Base-by-base conservation (phyloP, 2,113 vertebrate species). In the Isichthys henryi region DNA sequence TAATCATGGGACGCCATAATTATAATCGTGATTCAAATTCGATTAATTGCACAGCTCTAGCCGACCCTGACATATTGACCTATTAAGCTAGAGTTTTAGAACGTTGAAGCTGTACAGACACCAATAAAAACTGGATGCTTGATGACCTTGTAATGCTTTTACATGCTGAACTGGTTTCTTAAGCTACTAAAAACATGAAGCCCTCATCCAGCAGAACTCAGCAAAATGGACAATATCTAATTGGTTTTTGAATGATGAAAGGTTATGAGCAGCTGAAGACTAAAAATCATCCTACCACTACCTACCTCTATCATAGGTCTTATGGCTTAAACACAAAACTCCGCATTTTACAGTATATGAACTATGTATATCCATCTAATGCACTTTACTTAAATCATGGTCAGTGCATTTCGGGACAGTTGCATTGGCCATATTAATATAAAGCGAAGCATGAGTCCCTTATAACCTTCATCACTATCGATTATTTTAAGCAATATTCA, bases 401-500 rank as follows among this genome's bases (percentile, higher is more conserved):
- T 27, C 70, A 74, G 31, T 35, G 70, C n/a, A 35, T 4, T 27
- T 15, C 10, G 11, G 70, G 23, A 62, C 7, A 62, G 56, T 11
- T 11, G 27, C 11, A 35, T 4, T 3, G 66, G 66, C 27, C 66
- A 74, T 35, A 0, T 74, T 35, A 74, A 35, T 31, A 31, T 31
- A n/a, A n/a, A n/a, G n/a, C n/a, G n/a, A n/a, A n/a, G 39, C 39
- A 39, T 39, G 39, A 39, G 39, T 2, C 39, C 56, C 15, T 31
- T n/a, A 86, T 2, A 50, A 19, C 23, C 0, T 27, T 17, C 19
- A 56, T 56, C 3, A 10, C 10, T 1, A 31, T 13, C 3, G 3
- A 70, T 27, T 27, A 13, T 31, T 70, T 31, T 70, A 31, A 70
- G 46, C 21, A 6, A 80, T 87, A 86, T 94, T 88, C 92, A 99